A percentile compares a stretch with the other conserved stretches of the same genome.
These are phyloP conservation scores for Holocentrus rufus DNA, from an alignment of 2,797 vertebrate species.

Conservation along the genomic window DNA sequence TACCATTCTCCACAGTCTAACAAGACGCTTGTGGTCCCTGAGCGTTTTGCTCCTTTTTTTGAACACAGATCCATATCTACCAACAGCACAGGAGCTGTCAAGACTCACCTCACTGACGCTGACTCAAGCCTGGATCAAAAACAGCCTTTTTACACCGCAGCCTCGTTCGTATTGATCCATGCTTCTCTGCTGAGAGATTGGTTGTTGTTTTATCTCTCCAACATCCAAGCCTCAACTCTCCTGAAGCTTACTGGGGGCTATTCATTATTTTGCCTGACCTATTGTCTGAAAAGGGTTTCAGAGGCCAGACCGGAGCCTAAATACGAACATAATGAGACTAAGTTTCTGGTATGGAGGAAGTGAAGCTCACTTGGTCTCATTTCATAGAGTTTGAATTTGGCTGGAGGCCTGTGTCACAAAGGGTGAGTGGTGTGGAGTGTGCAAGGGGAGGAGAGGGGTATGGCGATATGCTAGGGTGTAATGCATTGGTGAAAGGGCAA, in stretches of 20 bases:
- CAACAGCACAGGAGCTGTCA: constrained; percentile 80
- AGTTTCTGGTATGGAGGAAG: constrained; percentile 73
- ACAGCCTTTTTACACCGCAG: constrained; percentile 77
- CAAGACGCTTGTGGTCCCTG: constrained; percentile 78
- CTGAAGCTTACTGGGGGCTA: constrained; percentile 75
- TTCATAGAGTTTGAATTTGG: constrained; percentile 75
- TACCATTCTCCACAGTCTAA: constrained; percentile 72
- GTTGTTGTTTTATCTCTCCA: constrained; percentile 79
- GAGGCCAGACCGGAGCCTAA: constrained; percentile 68
- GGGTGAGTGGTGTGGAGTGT: constrained; percentile 76
- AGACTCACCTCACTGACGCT: constrained; percentile 77
- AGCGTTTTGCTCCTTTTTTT: constrained; percentile 79
- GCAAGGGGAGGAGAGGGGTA: constrained; percentile 69
- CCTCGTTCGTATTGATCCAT: constrained; percentile 79
- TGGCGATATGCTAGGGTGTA: constrained; percentile 76
- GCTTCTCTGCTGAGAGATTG: constrained; percentile 80
- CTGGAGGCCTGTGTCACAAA: constrained; percentile 78
- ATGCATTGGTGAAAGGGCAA: constrained; percentile 81
- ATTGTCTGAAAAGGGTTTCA: constrained; percentile 70
- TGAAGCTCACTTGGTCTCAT: constrained; percentile 72
- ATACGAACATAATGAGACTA: constrained; percentile 80
- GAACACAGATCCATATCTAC: constrained; percentile 82
- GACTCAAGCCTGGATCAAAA: constrained; percentile 81
- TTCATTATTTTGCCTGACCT: constrained; percentile 79
- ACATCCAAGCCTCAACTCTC: constrained; percentile 77